A percentile compares a stretch with the other conserved stretches of the same genome.
Evolutionary conservation across 2,113 vertebrate species (phyloP).

Genomic region (Hoplias malabaricus): DNA sequence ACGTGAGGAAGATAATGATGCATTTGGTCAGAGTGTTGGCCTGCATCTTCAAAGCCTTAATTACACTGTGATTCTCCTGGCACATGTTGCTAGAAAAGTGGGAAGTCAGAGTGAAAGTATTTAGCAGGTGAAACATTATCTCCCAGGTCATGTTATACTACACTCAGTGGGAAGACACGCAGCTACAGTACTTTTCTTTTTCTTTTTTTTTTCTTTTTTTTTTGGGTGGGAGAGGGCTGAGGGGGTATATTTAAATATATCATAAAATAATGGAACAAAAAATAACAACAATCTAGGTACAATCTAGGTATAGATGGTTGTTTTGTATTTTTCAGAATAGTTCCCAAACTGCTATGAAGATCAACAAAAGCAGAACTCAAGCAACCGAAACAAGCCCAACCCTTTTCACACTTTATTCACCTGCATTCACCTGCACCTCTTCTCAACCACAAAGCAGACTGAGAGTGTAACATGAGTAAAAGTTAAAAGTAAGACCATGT

Average conservation of each 20-base stretch:
- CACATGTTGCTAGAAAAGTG: conserved; percentile 40
- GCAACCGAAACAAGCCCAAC: background rate
- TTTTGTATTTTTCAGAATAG: background rate
- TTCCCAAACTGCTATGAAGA: background rate
- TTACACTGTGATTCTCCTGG: conserved; percentile 36
- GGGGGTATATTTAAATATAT: no score
- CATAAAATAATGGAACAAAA: background rate
- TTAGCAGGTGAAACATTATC: conserved; percentile 50
- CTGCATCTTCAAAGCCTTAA: conserved; percentile 33
- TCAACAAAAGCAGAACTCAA: background rate
- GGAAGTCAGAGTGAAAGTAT: conserved; percentile 17
- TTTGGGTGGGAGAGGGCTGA: no score
- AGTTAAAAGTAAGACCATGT: conserved; percentile 55
- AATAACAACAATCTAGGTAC: background rate
- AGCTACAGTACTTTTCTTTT: background rate
- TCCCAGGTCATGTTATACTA: conserved; percentile 30
- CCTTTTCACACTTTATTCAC: conserved; percentile 22
- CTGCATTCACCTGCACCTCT: conserved; percentile 30
- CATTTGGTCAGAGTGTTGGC: conserved; percentile 27
- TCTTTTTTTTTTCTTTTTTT: no score
- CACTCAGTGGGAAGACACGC: background rate
- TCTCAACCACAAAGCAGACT: conserved; percentile 31
- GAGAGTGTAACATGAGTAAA: conserved; percentile 57
- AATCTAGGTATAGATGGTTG: no score
- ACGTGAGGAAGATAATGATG: conserved; percentile 28